Base-by-base conservation (phyloP, 2,797 vertebrate species). In the Odontamblyopus rebecca region DNA sequence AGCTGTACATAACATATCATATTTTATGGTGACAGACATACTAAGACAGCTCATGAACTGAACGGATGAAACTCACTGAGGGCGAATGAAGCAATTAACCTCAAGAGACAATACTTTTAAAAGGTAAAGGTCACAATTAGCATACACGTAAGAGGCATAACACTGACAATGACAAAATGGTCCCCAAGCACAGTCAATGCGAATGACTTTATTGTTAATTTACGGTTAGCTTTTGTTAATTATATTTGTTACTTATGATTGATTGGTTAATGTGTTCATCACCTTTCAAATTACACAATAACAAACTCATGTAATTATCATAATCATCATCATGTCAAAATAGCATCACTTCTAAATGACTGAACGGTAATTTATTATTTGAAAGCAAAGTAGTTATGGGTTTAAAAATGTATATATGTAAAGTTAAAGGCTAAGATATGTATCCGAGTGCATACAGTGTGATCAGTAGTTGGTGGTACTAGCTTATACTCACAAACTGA, bases 1-100 rank as follows among this genome's bases (percentile, higher is more conserved):
- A 3, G 68, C 32, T 41, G 61, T 15, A 75, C 75, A 82, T 75
- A 44, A 74, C n/a, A 53, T 64, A 44, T 30, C 61, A 73, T 69
- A 70, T 77, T 44, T 75, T 63, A 54, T 26, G 16, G 54, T 75
- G 63, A 71, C 53, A 60, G 9, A 73, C 27, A 15, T 27, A 30
- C 74, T 51, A 35, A 66, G 35, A 64, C 8, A 60, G 35, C 30
- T 44, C 61, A 65, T 32, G 16, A 3, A 56, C 13, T 76, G 44
- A 75, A 76, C 64, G 71, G 65, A n/a, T 38, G 5, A 68, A 70
- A 78, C 71, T 44, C 41, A 44, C 2, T 13, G 15, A 63, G 60
- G 71, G 70, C 79, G 82, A 89, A 85, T 68, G 75, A 83, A 79
- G 74, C 76, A 83, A 86, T 90, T 88, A 89, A 83, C 86, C 85